Evolutionary conservation across 2,888 invertebrate species (phyloP).

Genomic region (Cantharis lateralis): DNA sequence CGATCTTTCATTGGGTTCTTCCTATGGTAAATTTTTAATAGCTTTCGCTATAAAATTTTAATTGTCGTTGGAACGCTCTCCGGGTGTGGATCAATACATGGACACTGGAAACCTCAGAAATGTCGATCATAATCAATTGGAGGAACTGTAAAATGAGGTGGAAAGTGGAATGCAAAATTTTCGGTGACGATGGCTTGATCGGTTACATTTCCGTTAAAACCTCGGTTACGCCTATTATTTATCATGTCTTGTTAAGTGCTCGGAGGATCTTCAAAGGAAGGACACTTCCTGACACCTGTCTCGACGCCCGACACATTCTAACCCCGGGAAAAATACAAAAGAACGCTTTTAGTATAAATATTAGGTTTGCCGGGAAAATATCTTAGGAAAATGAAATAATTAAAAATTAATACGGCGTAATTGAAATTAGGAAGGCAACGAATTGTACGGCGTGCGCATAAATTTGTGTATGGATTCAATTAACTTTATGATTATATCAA

Average conservation of each 20-base stretch:
- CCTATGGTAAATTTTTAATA: neutral
- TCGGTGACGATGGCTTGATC: neutral
- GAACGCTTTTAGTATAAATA: neutral
- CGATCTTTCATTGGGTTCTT: neutral
- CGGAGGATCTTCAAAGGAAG: neutral
- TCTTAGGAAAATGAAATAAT: neutral
- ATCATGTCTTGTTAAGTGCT: neutral
- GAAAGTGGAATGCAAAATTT: neutral
- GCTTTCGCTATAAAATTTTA: neutral
- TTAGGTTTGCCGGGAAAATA: neutral
- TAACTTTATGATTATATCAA: conserved; percentile 22
- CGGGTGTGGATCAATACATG: neutral
- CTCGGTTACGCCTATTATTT: neutral
- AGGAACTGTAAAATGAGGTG: neutral
- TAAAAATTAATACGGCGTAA: neutral
- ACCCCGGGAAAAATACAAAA: neutral
- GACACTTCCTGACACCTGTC: neutral
- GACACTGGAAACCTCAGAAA: neutral
- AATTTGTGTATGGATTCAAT: conserved; percentile 15
- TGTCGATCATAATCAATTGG: neutral
- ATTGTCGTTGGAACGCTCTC: neutral
- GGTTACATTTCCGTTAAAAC: neutral
- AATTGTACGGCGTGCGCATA: neutral
- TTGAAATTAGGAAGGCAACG: neutral
- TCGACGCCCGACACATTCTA: neutral